phyloP scores from a whole-genome alignment of 2,797 vertebrate genomes.

The Gymnopithys bicolor region DNA sequence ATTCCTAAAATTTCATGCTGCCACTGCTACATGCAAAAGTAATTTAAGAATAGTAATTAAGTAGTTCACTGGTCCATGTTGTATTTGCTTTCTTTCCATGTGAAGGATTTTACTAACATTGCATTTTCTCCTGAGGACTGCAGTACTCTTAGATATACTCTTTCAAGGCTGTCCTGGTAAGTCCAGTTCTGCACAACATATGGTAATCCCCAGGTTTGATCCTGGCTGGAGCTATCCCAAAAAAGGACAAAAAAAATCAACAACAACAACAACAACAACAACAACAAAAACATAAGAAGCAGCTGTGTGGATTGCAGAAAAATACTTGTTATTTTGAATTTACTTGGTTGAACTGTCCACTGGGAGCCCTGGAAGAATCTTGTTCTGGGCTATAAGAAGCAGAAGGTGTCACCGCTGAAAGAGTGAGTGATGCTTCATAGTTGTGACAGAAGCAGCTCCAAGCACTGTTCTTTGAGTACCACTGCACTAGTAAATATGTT shows the following conservation, averaged over 20 bases:
- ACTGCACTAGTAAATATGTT: not conserved
- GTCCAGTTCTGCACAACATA: not conserved
- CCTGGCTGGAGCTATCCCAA: not conserved
- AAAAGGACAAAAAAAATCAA: not conserved
- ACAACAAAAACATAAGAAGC: conserved; percentile 13
- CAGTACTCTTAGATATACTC: not conserved
- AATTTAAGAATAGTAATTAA: not conserved
- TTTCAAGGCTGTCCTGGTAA: not conserved
- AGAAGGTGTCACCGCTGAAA: conserved; percentile 31
- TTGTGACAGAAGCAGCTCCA: conserved; percentile 47
- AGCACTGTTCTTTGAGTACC: conserved; percentile 24
- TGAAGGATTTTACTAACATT: not conserved
- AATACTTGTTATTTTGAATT: conserved; percentile 25
- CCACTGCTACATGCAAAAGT: not conserved
- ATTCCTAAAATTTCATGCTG: not conserved
- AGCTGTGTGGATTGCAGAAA: not conserved
- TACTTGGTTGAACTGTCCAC: conserved; percentile 2
- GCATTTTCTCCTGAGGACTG: not conserved
- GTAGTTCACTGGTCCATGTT: not conserved
- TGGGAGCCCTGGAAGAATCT: not conserved
- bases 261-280: not conserved
- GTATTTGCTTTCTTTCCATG: not conserved
- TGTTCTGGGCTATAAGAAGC: not conserved
- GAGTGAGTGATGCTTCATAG: conserved; percentile 16
- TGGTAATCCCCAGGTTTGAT: not conserved